Conservation (phyloP, 2,888 invertebrate species). For the Leptopilina syphax region DNA sequence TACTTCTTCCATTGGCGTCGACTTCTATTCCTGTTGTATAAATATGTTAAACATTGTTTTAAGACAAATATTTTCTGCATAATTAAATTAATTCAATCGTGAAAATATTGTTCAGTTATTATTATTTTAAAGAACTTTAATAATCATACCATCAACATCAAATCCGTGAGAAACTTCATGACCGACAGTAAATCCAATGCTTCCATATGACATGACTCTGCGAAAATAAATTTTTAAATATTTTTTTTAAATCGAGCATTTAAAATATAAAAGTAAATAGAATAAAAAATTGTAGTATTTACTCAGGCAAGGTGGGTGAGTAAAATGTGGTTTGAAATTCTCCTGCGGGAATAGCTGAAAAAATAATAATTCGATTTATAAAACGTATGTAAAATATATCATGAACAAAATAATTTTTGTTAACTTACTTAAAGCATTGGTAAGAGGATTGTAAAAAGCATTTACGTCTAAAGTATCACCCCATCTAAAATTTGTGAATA, state of each 20-base stretch:
- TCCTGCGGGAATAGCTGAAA: slow-evolving; percentile 13
- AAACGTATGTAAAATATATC: neutral
- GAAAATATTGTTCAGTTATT: too few relatives aligned
- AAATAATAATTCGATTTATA: neutral
- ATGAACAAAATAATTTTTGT: neutral
- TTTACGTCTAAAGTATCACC: neutral
- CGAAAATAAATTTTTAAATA: neutral
- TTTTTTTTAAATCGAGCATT: neutral
- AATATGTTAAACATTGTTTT: neutral
- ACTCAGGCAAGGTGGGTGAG: neutral
- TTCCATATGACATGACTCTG: slow-evolving; percentile 16
- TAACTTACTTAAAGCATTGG: neutral
- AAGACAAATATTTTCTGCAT: too few relatives aligned
- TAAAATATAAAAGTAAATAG: neutral
- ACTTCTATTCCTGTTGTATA: neutral
- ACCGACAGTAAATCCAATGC: neutral
- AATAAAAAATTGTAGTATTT: neutral
- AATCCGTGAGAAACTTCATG: slow-evolving; percentile 38
- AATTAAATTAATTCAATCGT: too few relatives aligned
- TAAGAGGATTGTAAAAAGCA: neutral
- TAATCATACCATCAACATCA: neutral
- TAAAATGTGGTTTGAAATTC: slow-evolving; percentile 15
- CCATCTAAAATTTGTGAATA: slow-evolving; percentile 12
- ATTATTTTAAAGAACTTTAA: neutral
- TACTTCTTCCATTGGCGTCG: neutral